Percentiles rank a stretch among this genome's conserved stretches.
Evolutionary conservation across 2,888 invertebrate genomes (phyloP).

Genomic region (Drosophila diplacantha): DNA sequence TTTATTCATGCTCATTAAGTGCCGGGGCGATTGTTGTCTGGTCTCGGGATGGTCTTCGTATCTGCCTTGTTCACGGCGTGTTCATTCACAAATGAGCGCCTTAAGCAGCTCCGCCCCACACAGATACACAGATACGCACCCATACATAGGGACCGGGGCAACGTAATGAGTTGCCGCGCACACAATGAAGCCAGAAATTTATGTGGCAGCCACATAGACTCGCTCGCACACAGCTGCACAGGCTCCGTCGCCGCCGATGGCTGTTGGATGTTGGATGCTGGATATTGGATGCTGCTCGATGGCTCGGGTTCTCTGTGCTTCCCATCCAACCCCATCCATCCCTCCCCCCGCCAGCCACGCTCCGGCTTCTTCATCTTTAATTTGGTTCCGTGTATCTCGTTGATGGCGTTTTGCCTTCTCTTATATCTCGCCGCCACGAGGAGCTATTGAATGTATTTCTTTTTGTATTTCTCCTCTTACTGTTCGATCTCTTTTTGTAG

Average conservation of each 20-base stretch:
- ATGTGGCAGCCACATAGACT: slow-evolving; percentile 65
- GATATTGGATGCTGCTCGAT: slow-evolving; percentile 4
- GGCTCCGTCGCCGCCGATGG: slow-evolving; percentile 9
- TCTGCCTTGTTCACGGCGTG: slow-evolving; percentile 58
- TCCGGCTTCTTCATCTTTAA: slow-evolving; percentile 71
- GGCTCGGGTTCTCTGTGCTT: neutral
- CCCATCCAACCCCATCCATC: neutral
- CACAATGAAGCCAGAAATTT: slow-evolving; percentile 55
- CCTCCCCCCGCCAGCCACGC: slow-evolving; percentile 19
- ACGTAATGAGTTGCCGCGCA: slow-evolving; percentile 59
- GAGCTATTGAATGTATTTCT: slow-evolving; percentile 51
- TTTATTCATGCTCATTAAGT: slow-evolving; percentile 72
- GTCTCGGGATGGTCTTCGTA: slow-evolving; percentile 36
- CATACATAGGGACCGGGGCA: slow-evolving; percentile 27
- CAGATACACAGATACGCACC: slow-evolving; percentile 46
- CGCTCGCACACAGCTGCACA: slow-evolving; percentile 22
- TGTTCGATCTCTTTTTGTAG: slow-evolving; percentile 6
- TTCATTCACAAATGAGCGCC: slow-evolving; percentile 76
- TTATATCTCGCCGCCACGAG: slow-evolving; percentile 60
- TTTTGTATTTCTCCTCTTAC: slow-evolving; percentile 26
- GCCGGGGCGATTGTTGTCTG: slow-evolving; percentile 55
- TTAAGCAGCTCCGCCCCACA: slow-evolving; percentile 76
- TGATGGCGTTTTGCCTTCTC: slow-evolving; percentile 70
- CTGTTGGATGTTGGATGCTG: slow-evolving; percentile 1
- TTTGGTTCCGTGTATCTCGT: slow-evolving; percentile 73